Evolutionary conservation across 1,140 invertebrate species (phyloP).

Genomic region (Grapholita molesta): DNA sequence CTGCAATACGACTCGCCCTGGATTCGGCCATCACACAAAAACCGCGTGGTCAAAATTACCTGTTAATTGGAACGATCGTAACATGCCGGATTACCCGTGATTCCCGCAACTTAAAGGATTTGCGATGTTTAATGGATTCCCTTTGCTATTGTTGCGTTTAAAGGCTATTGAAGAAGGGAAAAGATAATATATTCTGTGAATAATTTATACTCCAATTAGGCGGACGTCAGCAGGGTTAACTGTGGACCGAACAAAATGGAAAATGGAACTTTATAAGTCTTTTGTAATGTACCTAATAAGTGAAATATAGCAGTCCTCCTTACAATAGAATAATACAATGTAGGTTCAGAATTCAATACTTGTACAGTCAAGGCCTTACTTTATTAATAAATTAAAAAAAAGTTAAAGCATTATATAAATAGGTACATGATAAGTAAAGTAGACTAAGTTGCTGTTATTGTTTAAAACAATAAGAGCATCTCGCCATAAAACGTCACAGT

Average conservation of each 20-base stretch:
- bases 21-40: neutral
- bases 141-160: conserved; percentile 1
- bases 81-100: neutral
- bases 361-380: too few relatives aligned
- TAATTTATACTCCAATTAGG: neutral
- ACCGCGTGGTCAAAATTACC: neutral
- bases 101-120: neutral
- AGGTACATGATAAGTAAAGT: too few relatives aligned
- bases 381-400: too few relatives aligned
- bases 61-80: conserved; percentile 10
- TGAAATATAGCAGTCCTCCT: too few relatives aligned
- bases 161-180: neutral
- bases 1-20: too few relatives aligned
- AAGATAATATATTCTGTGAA: neutral
- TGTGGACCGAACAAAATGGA: neutral
- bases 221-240: neutral
- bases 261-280: neutral
- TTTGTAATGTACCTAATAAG: too few relatives aligned
- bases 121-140: conserved; percentile 7
- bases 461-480: too few relatives aligned
- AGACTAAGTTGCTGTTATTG: too few relatives aligned
- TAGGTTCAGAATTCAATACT: too few relatives aligned
- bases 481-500: too few relatives aligned
- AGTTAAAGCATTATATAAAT: too few relatives aligned
- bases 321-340: too few relatives aligned